A percentile compares a stretch with the other conserved stretches of the same genome.
Evolutionary conservation across 1,140 invertebrate genomes (phyloP).

Genomic region (Drosophila mojavensis): DNA sequence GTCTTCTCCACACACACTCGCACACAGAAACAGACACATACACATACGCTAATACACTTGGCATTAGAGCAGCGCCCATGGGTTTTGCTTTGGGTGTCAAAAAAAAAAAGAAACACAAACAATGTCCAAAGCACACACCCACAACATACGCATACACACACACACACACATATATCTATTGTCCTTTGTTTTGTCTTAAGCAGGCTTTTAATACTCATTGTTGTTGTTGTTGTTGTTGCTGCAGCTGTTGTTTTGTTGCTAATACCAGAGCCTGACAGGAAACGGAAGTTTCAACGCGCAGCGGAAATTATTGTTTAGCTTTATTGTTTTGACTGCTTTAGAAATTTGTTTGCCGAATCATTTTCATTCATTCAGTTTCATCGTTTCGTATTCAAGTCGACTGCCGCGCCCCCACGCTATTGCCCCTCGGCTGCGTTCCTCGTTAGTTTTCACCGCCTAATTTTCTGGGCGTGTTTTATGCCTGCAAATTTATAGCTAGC

Average conservation of each 20-base stretch:
- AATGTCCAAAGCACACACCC: slow-evolving; percentile 22
- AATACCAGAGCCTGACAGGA: slow-evolving; percentile 59
- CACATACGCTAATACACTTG: background rate
- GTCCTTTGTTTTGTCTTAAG: slow-evolving; percentile 70
- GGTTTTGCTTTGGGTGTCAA: slow-evolving; percentile 63
- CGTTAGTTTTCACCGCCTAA: slow-evolving; percentile 49
- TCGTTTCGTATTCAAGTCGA: slow-evolving; percentile 46
- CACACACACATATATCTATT: slow-evolving; percentile 28
- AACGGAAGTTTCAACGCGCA: slow-evolving; percentile 77
- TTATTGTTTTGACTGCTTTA: slow-evolving; percentile 80
- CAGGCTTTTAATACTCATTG: slow-evolving; percentile 47
- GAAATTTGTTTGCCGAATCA: slow-evolving; percentile 79
- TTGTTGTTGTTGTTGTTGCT: slow-evolving; percentile 22
- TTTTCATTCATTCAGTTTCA: slow-evolving; percentile 66
- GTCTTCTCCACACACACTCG: slow-evolving; percentile 4
- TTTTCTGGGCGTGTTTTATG: slow-evolving; percentile 65
- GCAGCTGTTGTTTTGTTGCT: slow-evolving; percentile 53
- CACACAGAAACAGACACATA: too few species aligned
- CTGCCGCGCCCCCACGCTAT: slow-evolving; percentile 12
- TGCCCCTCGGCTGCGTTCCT: slow-evolving; percentile 15
- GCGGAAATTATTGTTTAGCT: slow-evolving; percentile 80
- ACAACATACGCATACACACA: slow-evolving; percentile 18
- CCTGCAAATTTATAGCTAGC: slow-evolving; percentile 64
- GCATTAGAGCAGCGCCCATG: background rate
- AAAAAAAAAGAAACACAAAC: slow-evolving; percentile 49